Conservation (phyloP, 2,113 vertebrate genomes). For the Terrapene triunguis region DNA sequence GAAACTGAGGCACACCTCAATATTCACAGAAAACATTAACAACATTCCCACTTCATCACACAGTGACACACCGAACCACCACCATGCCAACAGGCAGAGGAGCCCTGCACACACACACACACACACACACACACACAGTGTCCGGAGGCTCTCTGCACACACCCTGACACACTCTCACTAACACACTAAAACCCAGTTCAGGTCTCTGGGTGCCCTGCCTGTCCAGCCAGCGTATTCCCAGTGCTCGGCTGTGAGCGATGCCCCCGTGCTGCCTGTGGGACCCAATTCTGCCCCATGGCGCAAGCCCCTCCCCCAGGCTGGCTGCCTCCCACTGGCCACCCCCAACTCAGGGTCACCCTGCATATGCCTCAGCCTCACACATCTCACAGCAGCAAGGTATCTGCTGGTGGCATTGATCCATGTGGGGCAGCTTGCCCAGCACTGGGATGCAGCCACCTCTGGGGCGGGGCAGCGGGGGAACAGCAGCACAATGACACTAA, state of each 20-base stretch:
- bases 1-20: no score
- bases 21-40: no score
- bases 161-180: background rate
- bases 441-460: no score
- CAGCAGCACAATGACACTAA: no score
- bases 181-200: background rate
- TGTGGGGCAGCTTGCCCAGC: no score
- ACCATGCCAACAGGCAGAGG: no score
- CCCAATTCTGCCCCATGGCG: background rate
- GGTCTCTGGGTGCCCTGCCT: background rate
- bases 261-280: background rate
- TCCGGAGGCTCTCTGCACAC: background rate
- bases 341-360: background rate
- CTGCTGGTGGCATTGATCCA: no score
- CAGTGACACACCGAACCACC: no score
- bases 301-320: background rate
- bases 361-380: background rate
- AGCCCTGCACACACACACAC: background rate
- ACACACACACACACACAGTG: background rate
- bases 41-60: no score
- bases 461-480: no score
- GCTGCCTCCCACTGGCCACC: background rate
- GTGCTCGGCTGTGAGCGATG: background rate
- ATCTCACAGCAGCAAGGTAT: background rate
- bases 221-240: no score